A percentile compares a stretch with the other conserved stretches of the same genome.
Conservation (phyloP, 2,888 invertebrate genomes). For the Netelia inedita region DNA sequence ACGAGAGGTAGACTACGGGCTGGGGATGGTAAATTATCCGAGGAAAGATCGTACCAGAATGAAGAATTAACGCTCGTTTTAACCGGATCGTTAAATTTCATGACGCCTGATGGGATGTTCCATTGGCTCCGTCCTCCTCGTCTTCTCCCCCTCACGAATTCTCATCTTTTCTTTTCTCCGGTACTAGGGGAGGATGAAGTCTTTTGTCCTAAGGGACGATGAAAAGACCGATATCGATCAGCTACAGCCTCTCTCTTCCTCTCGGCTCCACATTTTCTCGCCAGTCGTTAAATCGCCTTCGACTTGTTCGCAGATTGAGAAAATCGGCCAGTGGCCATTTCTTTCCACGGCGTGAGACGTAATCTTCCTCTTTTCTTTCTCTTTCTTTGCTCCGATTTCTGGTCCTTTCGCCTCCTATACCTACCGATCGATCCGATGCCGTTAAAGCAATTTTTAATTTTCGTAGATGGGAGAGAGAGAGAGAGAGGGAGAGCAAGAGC, state of each 20-base stretch:
- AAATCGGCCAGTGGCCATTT: slow-evolving; percentile 58
- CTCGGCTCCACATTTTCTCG: not conserved
- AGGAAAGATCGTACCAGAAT: slow-evolving; percentile 21
- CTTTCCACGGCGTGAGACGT: slow-evolving; percentile 32
- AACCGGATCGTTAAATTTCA: slow-evolving; percentile 57
- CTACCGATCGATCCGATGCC: slow-evolving; percentile 40
- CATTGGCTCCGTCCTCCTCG: slow-evolving; percentile 62
- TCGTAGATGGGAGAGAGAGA: slow-evolving; percentile 12
- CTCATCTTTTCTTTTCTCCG: slow-evolving; percentile 4
- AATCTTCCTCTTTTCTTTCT: not conserved
- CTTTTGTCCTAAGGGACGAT: slow-evolving; percentile 55
- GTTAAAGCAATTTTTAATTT: slow-evolving; percentile 60
- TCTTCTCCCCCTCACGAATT: slow-evolving; percentile 72
- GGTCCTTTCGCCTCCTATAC: slow-evolving; percentile 16
- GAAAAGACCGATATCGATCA: slow-evolving; percentile 61
- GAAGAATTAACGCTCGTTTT: slow-evolving; percentile 54
- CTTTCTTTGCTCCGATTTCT: not conserved
- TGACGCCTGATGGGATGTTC: slow-evolving; percentile 48
- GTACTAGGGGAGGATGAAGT: not conserved
- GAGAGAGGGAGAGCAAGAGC: not conserved
- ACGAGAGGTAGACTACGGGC: slow-evolving; percentile 34
- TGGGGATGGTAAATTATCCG: slow-evolving; percentile 38
- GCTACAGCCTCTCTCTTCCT: slow-evolving; percentile 38
- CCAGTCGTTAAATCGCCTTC: slow-evolving; percentile 42
- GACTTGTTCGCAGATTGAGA: slow-evolving; percentile 55